Evolutionary conservation across 1,140 invertebrate species (phyloP).

Genomic region (Lasioglossum albipes): DNA sequence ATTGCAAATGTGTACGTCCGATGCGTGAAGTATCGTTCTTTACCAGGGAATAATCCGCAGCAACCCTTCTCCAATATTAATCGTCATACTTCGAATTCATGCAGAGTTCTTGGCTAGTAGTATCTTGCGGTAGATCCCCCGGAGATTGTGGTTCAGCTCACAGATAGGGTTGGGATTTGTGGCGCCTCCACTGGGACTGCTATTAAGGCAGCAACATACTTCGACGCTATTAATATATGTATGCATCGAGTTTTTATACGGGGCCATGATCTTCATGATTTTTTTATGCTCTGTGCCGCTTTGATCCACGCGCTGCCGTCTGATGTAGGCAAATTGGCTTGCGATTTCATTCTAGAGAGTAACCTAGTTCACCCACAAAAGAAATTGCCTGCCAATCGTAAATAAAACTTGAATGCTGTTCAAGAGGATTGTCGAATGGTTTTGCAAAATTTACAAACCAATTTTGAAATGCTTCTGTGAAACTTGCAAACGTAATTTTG

Average conservation of each 20-base stretch:
- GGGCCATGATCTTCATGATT: constrained; percentile 44
- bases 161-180: constrained; percentile 56
- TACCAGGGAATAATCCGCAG: neutral
- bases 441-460: too few relatives aligned
- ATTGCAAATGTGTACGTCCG: neutral
- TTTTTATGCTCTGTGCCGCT: constrained; percentile 37
- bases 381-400: too few relatives aligned
- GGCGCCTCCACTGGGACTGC: constrained; percentile 34
- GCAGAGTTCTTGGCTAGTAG: constrained; percentile 36
- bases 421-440: too few relatives aligned
- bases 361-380: too few relatives aligned
- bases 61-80: constrained; percentile 29
- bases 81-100: constrained; percentile 38
- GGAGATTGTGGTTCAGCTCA: constrained; percentile 53
- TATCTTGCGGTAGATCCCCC: constrained; percentile 44
- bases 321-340: too few relatives aligned
- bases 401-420: too few relatives aligned
- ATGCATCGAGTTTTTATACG: constrained; percentile 45
- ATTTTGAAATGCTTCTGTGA: too few relatives aligned
- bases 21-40: neutral
- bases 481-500: too few relatives aligned
- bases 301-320: neutral
- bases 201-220: constrained; percentile 47
- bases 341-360: too few relatives aligned
- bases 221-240: constrained; percentile 54